These are phyloP conservation scores for Sparus aurata DNA, from an alignment of 2,797 vertebrate species.

Conservation along the genomic window DNA sequence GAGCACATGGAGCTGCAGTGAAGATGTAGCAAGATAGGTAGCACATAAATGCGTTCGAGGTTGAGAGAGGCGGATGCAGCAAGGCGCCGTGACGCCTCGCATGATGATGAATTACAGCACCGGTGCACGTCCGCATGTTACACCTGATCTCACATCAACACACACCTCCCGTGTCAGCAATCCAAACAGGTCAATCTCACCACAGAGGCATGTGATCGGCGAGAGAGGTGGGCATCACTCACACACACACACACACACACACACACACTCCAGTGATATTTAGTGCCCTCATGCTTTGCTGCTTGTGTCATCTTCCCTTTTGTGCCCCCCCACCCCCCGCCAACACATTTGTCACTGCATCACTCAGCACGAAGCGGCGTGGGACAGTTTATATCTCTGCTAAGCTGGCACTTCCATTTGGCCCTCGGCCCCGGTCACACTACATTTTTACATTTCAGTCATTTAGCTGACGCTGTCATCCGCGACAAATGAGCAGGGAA, in stretches of 20 bases:
- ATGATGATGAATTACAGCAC: constrained; percentile 45
- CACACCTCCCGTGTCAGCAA: constrained; percentile 48
- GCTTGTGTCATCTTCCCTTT: constrained; percentile 76
- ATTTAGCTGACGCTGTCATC: constrained; percentile 34
- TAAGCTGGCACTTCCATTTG: constrained; percentile 70
- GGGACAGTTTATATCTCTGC: constrained; percentile 72
- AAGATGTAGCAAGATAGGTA: neutral
- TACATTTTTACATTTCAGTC: constrained; percentile 46
- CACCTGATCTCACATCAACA: constrained; percentile 42
- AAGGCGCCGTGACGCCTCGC: neutral
- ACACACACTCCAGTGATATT: constrained; percentile 68
- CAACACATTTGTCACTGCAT: constrained; percentile 77
- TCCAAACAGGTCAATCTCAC: constrained; percentile 61
- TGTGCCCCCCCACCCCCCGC: constrained; percentile 43
- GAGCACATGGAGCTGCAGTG: neutral
- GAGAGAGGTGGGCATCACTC: constrained; percentile 10
- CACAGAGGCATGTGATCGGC: constrained; percentile 39
- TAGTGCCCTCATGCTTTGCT: constrained; percentile 75
- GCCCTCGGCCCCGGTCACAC: constrained; percentile 36
- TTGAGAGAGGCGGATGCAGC: neutral
- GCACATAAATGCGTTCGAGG: constrained; percentile 6
- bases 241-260: constrained; percentile 11
- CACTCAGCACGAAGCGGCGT: constrained; percentile 69
- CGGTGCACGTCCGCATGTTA: constrained; percentile 38
- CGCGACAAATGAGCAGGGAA: constrained; percentile 1